Base-by-base conservation (phyloP, 2,888 invertebrate species). In the Coenonympha arcania region DNA sequence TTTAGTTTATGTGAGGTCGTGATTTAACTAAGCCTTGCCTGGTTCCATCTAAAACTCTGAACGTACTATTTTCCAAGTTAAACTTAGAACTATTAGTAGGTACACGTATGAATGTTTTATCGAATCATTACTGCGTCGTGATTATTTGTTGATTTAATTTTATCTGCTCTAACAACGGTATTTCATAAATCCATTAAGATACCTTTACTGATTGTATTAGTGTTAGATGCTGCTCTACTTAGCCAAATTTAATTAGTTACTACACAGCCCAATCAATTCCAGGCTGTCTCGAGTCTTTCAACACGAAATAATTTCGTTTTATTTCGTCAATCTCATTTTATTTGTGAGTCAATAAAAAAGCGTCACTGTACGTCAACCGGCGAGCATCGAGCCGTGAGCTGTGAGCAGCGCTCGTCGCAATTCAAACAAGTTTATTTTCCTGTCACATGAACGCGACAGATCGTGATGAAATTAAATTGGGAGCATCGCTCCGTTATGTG, bases 401-500 rank as follows among this genome's bases (percentile, higher is more conserved):
- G 2, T 15, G 31, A 13, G 31, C 31, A 8, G 13, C 31, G 31
- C 9, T 26, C 44, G 52, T 47, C 53, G 51, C 61, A 65, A 71
- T 72, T 79, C 79, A 70, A 70, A 71, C 73, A 72, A 80, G 66
- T 85, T 84, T 84, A 84, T 84, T 79, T 80, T 79, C 67, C 76
- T 76, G 80, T 82, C 81, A 80, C 77, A 79, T 80, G 80, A 78
- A 82, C 73, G 71, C 81, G 85, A 85, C 84, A 82, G 77, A 76
- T 81, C 74, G 75, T 82, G 84, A 85, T 86, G 80, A 84, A 86
- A 86, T 84, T 85, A 85, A 84, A 86, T 82, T 81, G 83, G 80
- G 75, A 83, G 76, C 74, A 68, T 73, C 77, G 76, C 75, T 75
- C 79, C 69, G 79, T 78, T 82, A 76, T 84, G 85, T 85, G 85